Base-by-base conservation (phyloP, 1,140 invertebrate genomes). In the Lordiphosa collinella region DNA sequence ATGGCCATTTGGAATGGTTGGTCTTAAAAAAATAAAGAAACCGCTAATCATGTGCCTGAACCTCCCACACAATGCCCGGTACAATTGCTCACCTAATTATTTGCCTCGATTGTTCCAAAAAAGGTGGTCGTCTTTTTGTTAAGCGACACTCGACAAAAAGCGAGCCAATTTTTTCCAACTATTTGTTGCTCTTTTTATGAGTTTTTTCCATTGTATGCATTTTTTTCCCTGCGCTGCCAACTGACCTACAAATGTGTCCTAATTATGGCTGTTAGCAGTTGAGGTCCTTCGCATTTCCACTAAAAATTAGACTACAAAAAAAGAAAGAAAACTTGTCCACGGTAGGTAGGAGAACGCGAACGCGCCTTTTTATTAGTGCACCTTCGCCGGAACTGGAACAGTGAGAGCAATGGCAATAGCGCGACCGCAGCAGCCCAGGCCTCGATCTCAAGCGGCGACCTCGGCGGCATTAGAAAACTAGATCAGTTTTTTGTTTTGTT, bases 101-200 rank as follows among this genome's bases (percentile, higher is more conserved):
- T 82, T 69, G 78, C 34, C 60, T 59, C 65, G 68, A 74, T 79
- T 80, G 75, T 74, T 44, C 62, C 38, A 37, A 32, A 53, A 59
- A 78, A 66, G 40, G 54, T 44, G 53, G 31, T 36, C 35, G 31
- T 36, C 35, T 56, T 38, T 51, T 56, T 62, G 61, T 67, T 37
- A 64, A 48, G 8, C 29, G 51, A 32, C 41, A 44, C 34, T 46
- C 38, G 41, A 82, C 71, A 84, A 84, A 84, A 84, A 78, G 73
- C 72, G 78, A 84, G 64, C 68, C 54, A 84, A 82, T 79, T 79
- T 84, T 82, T 84, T 67, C 60, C 71, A 59, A 71, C 64, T 62
- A 71, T 78, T 84, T 58, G 68, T 78, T 84, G 58, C 78, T 84
- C 75, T 84, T 84, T 84, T 84, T 84, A 84, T 84, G 79, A 85